These are phyloP conservation scores for Engystomops pustulosus DNA, from an alignment of 2,113 vertebrate genomes.

Conservation along the genomic window DNA sequence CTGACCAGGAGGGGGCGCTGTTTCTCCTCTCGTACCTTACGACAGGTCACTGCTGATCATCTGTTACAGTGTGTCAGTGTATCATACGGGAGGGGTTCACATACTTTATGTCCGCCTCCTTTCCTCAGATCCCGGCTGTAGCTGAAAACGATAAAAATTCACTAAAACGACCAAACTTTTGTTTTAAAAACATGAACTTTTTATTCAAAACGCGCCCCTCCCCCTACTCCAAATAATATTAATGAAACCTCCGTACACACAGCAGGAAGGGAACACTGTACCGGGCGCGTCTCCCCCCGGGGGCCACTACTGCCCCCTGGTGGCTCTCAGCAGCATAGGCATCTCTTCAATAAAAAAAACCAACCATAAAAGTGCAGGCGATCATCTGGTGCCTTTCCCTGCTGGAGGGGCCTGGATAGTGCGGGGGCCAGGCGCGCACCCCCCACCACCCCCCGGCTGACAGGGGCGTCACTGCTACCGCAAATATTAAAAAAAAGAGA, in stretches of 20 bases:
- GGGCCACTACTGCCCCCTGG: conserved; percentile 6
- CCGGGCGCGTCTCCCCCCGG: conserved; percentile 19
- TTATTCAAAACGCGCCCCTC: conserved; percentile 78
- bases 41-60: too few species aligned
- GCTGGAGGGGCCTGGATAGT: too few species aligned
- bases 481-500: conserved; percentile 15
- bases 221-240: conserved; percentile 69
- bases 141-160: conserved; percentile 70
- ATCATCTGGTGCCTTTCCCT: too few species aligned
- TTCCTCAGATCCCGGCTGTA: not conserved
- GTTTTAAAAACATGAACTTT: conserved; percentile 79
- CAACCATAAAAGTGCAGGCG: too few species aligned
- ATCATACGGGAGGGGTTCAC: too few species aligned
- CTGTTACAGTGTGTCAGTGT: too few species aligned
- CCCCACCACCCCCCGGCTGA: conserved; percentile 17
- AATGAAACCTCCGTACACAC: conserved; percentile 70
- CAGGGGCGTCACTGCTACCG: conserved; percentile 35
- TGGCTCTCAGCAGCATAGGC: conserved; percentile 37
- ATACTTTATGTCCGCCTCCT: not conserved
- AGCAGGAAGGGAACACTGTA: conserved; percentile 77
- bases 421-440: too few species aligned
- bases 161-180: conserved; percentile 57
- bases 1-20: too few species aligned
- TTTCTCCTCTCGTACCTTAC: too few species aligned
- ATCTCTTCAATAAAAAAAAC: conserved; percentile 28